phyloP scores from a whole-genome alignment of 2,888 invertebrate genomes.

The Ceratothoa steindachneri region DNA sequence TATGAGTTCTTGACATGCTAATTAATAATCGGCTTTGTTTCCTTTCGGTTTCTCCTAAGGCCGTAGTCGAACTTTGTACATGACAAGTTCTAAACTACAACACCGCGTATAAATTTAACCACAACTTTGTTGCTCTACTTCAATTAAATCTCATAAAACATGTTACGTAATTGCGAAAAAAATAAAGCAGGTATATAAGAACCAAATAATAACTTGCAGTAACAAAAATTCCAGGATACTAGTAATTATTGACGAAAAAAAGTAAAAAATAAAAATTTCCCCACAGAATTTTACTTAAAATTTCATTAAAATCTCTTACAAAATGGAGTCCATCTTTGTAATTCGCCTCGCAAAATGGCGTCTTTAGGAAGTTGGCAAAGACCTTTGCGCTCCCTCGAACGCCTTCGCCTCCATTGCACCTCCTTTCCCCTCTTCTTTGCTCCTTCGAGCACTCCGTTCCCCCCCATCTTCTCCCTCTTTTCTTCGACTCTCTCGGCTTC shows the following conservation, averaged over 20 bases:
- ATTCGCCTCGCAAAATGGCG: not conserved
- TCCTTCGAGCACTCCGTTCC: not conserved
- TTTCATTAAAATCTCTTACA: not conserved
- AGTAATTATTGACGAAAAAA: too few species aligned
- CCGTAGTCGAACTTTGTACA: not conserved
- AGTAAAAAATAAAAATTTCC: too few species aligned
- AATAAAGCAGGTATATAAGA: too few species aligned
- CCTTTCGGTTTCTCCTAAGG: not conserved
- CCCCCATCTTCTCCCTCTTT: not conserved
- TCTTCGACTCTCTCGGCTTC: not conserved
- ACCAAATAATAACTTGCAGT: too few species aligned
- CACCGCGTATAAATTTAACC: not conserved
- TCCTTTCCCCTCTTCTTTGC: conserved; percentile 4
- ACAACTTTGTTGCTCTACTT: too few species aligned
- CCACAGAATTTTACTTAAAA: too few species aligned
- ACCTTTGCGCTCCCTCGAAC: not conserved
- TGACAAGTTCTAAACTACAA: not conserved
- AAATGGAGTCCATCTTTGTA: not conserved
- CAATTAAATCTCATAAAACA: too few species aligned
- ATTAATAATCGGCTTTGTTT: not conserved
- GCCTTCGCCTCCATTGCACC: not conserved
- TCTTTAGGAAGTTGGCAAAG: conserved; percentile 1
- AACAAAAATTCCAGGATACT: too few species aligned
- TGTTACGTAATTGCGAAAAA: too few species aligned
- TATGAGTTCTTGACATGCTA: not conserved